phyloP scores from a whole-genome alignment of 2,888 invertebrate genomes.

The Laspeyria flexula region DNA sequence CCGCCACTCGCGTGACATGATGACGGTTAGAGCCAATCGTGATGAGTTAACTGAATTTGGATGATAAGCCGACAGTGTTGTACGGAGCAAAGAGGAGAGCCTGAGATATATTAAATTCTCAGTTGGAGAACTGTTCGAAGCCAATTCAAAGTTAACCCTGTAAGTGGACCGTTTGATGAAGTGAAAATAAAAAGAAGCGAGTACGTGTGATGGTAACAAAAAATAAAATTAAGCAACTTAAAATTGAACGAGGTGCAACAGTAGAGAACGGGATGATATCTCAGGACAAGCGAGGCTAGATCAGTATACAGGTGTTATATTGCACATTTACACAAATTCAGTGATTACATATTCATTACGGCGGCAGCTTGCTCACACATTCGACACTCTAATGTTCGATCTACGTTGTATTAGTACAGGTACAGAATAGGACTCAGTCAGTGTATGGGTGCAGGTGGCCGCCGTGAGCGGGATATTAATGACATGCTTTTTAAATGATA shows the following conservation, averaged over 20 bases:
- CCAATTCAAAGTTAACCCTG: slow-evolving; percentile 85
- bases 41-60: slow-evolving; percentile 83
- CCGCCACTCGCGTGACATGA: slow-evolving; percentile 54
- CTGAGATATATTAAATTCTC: slow-evolving; percentile 89
- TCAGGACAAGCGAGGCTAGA: slow-evolving; percentile 85
- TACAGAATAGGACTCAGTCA: slow-evolving; percentile 15
- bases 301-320: slow-evolving; percentile 81
- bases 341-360: slow-evolving; percentile 67
- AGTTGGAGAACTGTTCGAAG: slow-evolving; percentile 79
- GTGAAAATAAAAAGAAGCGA: slow-evolving; percentile 84
- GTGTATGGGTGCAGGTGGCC: slow-evolving; percentile 56
- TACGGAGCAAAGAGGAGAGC: slow-evolving; percentile 95
- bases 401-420: background rate
- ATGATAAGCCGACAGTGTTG: slow-evolving; percentile 90
- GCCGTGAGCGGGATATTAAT: slow-evolving; percentile 75
- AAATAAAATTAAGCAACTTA: slow-evolving; percentile 79
- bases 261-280: slow-evolving; percentile 83
- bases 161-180: slow-evolving; percentile 85
- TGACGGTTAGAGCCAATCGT: slow-evolving; percentile 85
- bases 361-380: slow-evolving; percentile 58
- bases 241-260: slow-evolving; percentile 86
- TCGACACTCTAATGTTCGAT: slow-evolving; percentile 7
- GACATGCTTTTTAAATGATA: slow-evolving; percentile 80
- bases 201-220: slow-evolving; percentile 81
- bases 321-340: slow-evolving; percentile 82